These are phyloP conservation scores for Sylvilagus bachmani DNA, from an alignment of 2,113 vertebrate genomes.

Conservation along the genomic window DNA sequence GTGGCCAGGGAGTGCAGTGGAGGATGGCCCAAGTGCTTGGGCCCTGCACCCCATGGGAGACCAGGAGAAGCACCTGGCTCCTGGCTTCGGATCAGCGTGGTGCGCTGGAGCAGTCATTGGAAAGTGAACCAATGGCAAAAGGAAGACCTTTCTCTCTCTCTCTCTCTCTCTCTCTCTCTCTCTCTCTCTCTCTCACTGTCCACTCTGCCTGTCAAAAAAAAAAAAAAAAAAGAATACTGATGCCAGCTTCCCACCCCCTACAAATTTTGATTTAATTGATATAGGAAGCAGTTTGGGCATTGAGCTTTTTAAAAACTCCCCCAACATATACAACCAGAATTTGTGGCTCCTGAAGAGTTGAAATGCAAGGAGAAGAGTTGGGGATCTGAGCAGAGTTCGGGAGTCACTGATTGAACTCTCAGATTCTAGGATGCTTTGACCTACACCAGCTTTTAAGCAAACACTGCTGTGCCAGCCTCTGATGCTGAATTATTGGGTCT, in stretches of 20 bases:
- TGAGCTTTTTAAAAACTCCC: background rate
- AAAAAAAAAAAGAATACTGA: background rate
- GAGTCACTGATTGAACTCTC: background rate
- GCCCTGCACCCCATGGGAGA: too few species aligned
- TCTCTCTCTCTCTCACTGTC: too few species aligned
- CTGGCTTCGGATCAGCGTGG: too few species aligned
- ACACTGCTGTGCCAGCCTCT: rapidly evolving
- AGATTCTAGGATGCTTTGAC: background rate
- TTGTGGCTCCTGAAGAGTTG: background rate
- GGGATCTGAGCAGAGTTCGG: background rate
- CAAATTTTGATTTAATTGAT: slow-evolving; percentile 34
- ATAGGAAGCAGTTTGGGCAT: background rate
- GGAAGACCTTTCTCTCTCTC: too few species aligned
- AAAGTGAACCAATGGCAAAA: too few species aligned
- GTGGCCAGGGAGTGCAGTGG: too few species aligned
- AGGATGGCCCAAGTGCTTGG: too few species aligned
- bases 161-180: too few species aligned
- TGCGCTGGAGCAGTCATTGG: too few species aligned
- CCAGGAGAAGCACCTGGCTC: too few species aligned
- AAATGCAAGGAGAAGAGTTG: slow-evolving; percentile 21
- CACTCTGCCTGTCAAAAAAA: too few species aligned
- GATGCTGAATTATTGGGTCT: background rate
- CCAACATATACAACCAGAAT: background rate
- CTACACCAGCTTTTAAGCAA: background rate
- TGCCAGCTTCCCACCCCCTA: background rate